Base-by-base conservation (phyloP, 2,113 vertebrate genomes). In the Hippopotamus amphibius region DNA sequence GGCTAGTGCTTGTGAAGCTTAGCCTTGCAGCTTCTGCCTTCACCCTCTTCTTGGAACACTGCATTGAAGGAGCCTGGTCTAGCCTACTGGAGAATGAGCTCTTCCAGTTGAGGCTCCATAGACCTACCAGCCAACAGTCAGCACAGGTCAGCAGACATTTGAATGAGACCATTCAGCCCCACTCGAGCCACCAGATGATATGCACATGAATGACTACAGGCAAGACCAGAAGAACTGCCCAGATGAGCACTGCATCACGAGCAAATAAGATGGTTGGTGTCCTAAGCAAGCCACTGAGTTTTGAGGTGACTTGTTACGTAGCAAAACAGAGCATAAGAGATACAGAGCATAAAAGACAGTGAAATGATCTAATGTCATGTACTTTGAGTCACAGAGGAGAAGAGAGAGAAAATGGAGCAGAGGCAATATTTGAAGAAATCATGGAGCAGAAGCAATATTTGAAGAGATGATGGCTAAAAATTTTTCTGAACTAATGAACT, bases 341-440 rank as follows among this genome's bases (percentile, higher is more conserved):
- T 68, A 59, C 13, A 95, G 30, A 83, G 15, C 59, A 55, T 57
- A 77, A 90, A 88, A 76, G 82, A 80, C 59, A 61, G 79, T 88
- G 66, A 90, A 84, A n/a, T n/a, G 22, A 74, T 89, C 43, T 89
- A 72, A 71, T 1, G 46, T 95, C n/a, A n/a, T 82, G 15, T 48
- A n/a, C 77, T 92, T 96, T 66, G 89, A 93, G n/a, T 86, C 86
- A 96, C 82, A 79, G 77, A 90, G 17, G 22, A 89, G 41, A 55
- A 81, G 26, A 87, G 69, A 87, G 50, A 82, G 68, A 93, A 46
- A 95, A 82, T 57, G 82, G 65, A 91, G 65, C 37, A 95, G 81
- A 93, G 84, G 17, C 48, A 90, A 5, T 89, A 83, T 87, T 94
- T 97, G 69, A 74, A 88, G 94, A 95, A 85, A 90, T 93, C 69